These are phyloP conservation scores for Spheniscus humboldti DNA, from an alignment of 2,797 vertebrate species.

Conservation along the genomic window DNA sequence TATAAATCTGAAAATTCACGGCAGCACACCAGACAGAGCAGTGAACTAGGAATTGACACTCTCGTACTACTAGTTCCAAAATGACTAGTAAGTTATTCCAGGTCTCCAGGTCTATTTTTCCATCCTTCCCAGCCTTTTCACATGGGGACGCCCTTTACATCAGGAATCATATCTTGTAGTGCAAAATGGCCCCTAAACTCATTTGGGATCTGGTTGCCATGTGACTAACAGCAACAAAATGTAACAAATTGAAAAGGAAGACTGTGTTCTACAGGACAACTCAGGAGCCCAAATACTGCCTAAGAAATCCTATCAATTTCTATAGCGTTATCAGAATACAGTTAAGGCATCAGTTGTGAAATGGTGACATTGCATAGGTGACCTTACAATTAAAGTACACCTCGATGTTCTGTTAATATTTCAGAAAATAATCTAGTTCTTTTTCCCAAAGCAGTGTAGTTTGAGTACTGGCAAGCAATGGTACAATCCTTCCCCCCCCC, in stretches of 20 bases:
- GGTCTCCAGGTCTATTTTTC: background rate
- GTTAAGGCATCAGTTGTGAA: background rate
- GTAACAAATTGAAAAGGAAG: background rate
- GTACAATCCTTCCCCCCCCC: fast-evolving
- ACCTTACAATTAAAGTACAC: background rate
- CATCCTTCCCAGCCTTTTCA: background rate
- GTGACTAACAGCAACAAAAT: background rate
- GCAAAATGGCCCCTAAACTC: background rate
- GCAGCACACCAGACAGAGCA: background rate
- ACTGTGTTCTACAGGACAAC: background rate
- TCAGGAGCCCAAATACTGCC: background rate
- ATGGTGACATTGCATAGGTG: background rate
- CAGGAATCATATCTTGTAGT: background rate
- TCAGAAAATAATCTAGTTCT: background rate
- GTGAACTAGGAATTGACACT: background rate
- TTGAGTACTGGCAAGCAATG: background rate
- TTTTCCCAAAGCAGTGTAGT: background rate
- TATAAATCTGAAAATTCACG: background rate
- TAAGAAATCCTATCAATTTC: background rate
- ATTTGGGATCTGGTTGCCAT: background rate
- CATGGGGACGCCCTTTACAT: background rate
- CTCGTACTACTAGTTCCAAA: background rate
- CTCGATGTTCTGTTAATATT: background rate
- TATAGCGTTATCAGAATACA: background rate
- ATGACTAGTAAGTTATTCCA: background rate